These are phyloP conservation scores for Rhodophaea formosa DNA, from an alignment of 2,888 invertebrate genomes.

Conservation along the genomic window DNA sequence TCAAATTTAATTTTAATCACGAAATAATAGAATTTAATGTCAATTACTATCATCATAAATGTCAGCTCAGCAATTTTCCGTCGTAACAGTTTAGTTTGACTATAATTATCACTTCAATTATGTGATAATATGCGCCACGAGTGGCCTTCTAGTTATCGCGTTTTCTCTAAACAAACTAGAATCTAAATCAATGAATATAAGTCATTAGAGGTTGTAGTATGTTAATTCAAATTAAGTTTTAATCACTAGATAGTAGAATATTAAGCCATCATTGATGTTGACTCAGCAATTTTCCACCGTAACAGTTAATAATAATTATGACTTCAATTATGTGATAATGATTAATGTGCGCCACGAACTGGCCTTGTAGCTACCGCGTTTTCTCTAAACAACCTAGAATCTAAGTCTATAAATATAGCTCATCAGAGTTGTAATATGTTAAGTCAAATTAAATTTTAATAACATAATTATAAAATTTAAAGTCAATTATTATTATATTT, in stretches of 20 bases:
- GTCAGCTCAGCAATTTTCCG: neutral
- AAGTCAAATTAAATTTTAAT: neutral
- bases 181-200: neutral
- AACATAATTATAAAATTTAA: neutral
- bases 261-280: too few species aligned
- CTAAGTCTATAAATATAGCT: too few species aligned
- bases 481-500: neutral
- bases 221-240: too few species aligned
- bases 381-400: too few species aligned
- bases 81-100: neutral
- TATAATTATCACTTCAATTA: slow-evolving; percentile 6
- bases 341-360: too few species aligned
- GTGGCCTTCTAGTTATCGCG: slow-evolving; percentile 1
- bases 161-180: neutral
- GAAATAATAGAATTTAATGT: neutral
- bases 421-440: too few species aligned
- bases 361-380: too few species aligned
- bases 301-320: too few species aligned
- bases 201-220: too few species aligned
- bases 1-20: neutral
- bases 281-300: too few species aligned
- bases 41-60: neutral
- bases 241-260: too few species aligned
- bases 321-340: too few species aligned
- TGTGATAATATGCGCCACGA: neutral